Percentiles rank a stretch among this genome's conserved stretches.
phyloP scores from a whole-genome alignment of 2,888 invertebrate species.

The Silvanus unidentatus region DNA sequence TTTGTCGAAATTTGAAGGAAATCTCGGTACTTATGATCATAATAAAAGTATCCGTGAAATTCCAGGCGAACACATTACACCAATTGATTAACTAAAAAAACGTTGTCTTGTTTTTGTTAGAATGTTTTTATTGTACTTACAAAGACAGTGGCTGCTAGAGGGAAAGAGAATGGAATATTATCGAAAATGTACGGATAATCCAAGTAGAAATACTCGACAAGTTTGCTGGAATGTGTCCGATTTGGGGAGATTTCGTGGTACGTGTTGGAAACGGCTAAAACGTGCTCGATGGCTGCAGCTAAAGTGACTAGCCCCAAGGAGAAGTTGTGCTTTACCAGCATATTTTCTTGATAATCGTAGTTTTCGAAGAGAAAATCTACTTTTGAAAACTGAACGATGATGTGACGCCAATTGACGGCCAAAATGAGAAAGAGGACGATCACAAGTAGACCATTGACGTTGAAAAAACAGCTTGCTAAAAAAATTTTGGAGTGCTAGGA shows the following conservation, averaged over 20 bases:
- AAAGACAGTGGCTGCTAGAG: not conserved
- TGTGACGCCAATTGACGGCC: constrained; percentile 10
- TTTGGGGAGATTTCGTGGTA: constrained; percentile 4
- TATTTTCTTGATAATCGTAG: constrained; percentile 7
- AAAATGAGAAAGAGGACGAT: constrained; percentile 9
- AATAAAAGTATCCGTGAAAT: constrained; percentile 11
- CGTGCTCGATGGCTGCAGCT: constrained; percentile 12
- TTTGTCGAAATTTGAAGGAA: constrained; percentile 11
- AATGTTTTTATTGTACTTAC: constrained; percentile 5
- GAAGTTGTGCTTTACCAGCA: constrained; percentile 1
- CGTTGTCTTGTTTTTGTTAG: not conserved
- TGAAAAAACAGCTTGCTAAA: constrained; percentile 12
- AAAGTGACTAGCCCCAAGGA: not conserved
- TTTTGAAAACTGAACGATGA: constrained; percentile 3
- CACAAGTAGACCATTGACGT: constrained; percentile 2
- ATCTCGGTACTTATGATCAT: constrained; percentile 11
- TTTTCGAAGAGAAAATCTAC: constrained; percentile 5
- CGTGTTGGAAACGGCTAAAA: constrained; percentile 9
- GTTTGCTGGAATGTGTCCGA: not conserved
- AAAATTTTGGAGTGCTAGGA: not conserved
- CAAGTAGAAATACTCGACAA: constrained; percentile 8
- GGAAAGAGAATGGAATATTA: constrained; percentile 6
- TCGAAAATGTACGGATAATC: constrained; percentile 12
- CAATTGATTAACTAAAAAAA: constrained; percentile 9
- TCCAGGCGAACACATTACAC: constrained; percentile 14